phyloP scores from a whole-genome alignment of 2,888 invertebrate species.

The Drosophila anceps region DNA sequence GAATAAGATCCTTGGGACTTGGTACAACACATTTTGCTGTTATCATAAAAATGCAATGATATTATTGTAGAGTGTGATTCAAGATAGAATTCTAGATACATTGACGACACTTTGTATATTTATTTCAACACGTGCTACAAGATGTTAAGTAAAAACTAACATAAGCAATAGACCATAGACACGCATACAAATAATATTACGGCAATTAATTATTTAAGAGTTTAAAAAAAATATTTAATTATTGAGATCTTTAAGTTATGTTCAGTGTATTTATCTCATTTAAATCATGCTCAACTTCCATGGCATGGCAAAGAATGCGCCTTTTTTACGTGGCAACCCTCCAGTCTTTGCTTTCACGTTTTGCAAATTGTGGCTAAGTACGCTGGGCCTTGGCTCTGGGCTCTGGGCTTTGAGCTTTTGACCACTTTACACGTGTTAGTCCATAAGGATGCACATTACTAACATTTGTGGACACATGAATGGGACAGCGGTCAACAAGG shows the following conservation, averaged over 20 bases:
- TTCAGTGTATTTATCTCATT: conserved; percentile 42
- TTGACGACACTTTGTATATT: too few species aligned
- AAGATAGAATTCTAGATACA: too few species aligned
- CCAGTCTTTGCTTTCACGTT: background rate
- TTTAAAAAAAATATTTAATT: background rate
- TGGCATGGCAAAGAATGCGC: conserved; percentile 13
- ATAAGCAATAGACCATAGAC: too few species aligned
- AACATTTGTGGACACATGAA: conserved; percentile 80
- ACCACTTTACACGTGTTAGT: conserved; percentile 75
- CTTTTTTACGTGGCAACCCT: conserved; percentile 23
- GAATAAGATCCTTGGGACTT: too few species aligned
- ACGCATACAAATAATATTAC: background rate
- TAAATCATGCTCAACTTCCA: conserved; percentile 42
- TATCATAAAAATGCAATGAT: too few species aligned
- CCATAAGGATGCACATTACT: conserved; percentile 83
- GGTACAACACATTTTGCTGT: too few species aligned
- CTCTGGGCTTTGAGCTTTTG: conserved; percentile 43
- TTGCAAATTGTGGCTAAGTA: conserved; percentile 19
- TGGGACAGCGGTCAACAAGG: conserved; percentile 75
- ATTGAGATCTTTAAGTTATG: background rate
- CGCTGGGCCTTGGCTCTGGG: conserved; percentile 28
- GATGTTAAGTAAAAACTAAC: too few species aligned
- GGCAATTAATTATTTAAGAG: background rate
- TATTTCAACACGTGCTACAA: too few species aligned
- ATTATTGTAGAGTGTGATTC: too few species aligned